These are phyloP conservation scores for Tetragonula clypearis DNA, from an alignment of 1,140 invertebrate species.

Conservation along the genomic window DNA sequence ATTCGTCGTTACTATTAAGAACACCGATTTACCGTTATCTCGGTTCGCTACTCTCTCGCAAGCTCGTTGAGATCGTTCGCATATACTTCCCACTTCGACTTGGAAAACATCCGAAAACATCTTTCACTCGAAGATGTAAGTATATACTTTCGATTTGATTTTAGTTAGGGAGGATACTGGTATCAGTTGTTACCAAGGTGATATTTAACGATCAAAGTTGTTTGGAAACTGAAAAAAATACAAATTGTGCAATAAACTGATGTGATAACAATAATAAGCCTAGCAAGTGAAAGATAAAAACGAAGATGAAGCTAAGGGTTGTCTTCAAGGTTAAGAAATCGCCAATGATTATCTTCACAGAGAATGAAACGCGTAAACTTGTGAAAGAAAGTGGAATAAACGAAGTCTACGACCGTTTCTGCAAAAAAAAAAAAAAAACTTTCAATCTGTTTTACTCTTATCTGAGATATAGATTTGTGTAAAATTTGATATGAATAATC, in stretches of 20 bases:
- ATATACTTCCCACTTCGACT: neutral
- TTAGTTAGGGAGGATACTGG: neutral
- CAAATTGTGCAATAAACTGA: too few species aligned
- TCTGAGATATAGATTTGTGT: too few species aligned
- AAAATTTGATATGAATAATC: neutral
- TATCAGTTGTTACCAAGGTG: too few species aligned
- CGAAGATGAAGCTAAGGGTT: neutral
- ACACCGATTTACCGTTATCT: conserved; percentile 1
- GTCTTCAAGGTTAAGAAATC: too few species aligned
- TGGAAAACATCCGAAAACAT: neutral
- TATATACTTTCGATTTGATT: neutral
- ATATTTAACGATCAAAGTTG: too few species aligned
- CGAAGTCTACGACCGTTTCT: neutral
- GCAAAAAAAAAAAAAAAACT: neutral
- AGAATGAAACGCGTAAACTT: too few species aligned
- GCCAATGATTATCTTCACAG: too few species aligned
- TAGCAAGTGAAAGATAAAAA: neutral
- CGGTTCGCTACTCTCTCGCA: neutral
- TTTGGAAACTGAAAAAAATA: too few species aligned
- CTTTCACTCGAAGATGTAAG: neutral
- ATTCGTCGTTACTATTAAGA: conserved; percentile 10
- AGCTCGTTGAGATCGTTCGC: neutral
- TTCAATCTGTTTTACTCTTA: neutral
- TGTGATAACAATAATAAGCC: neutral
- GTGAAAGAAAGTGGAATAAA: neutral